A percentile compares a stretch with the other conserved stretches of the same genome.
Evolutionary conservation across 2,113 vertebrate species (phyloP).

Genomic region (Caloenas nicobarica): DNA sequence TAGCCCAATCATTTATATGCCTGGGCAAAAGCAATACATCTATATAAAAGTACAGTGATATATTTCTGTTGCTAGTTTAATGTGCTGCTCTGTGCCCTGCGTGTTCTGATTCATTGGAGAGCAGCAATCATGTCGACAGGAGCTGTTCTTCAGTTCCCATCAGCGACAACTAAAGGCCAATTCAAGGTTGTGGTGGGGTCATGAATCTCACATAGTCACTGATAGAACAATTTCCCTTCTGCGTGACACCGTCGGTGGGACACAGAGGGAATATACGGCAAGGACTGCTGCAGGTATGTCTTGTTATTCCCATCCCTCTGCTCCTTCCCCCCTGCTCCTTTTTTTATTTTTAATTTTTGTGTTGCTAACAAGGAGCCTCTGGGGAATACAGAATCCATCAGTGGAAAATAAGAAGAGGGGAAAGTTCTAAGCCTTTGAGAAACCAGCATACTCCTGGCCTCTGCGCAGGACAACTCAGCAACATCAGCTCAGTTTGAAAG

Average conservation of each 20-base stretch:
- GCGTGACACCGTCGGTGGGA: slow-evolving; percentile 58
- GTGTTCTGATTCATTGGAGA: slow-evolving; percentile 87
- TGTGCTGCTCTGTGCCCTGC: slow-evolving; percentile 83
- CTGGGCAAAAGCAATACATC: slow-evolving; percentile 85
- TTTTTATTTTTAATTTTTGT: slow-evolving; percentile 54
- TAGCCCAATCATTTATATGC: slow-evolving; percentile 86
- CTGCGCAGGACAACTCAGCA: slow-evolving; percentile 36
- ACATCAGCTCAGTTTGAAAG: background rate
- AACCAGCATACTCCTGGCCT: background rate
- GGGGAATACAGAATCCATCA: slow-evolving; percentile 13
- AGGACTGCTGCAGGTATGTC: slow-evolving; percentile 50
- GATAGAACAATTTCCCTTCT: slow-evolving; percentile 85
- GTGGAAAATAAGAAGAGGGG: slow-evolving; percentile 46
- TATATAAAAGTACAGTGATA: slow-evolving; percentile 88
- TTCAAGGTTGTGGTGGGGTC: slow-evolving; percentile 87
- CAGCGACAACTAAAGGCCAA: slow-evolving; percentile 88
- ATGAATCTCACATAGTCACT: slow-evolving; percentile 85
- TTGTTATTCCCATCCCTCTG: background rate
- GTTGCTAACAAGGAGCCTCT: slow-evolving; percentile 25
- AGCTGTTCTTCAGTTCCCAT: slow-evolving; percentile 87
- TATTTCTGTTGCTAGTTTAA: slow-evolving; percentile 87
- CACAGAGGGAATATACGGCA: slow-evolving; percentile 65
- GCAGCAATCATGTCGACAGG: slow-evolving; percentile 87
- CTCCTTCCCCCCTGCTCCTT: background rate
- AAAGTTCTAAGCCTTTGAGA: slow-evolving; percentile 26